Evolutionary conservation across 1,140 invertebrate species (phyloP).

Genomic region (Armadillidium nasatum): DNA sequence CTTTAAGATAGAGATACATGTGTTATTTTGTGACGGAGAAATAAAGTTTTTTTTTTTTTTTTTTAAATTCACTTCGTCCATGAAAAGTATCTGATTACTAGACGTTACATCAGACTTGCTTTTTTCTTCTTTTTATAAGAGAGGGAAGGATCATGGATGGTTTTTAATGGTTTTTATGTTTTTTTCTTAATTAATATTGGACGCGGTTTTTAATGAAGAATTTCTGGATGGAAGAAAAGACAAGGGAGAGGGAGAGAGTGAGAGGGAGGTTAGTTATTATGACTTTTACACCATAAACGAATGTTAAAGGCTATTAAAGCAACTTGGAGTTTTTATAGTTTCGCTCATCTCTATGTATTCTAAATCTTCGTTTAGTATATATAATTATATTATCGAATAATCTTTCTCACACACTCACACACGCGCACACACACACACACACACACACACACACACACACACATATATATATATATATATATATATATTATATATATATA

Average conservation of each 20-base stretch:
- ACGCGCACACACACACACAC: constrained; percentile 14
- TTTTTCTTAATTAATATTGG: constrained; percentile 4
- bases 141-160: neutral
- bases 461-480: constrained; percentile 11
- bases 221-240: neutral
- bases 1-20: too few species aligned
- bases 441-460: constrained; percentile 2
- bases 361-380: too few species aligned
- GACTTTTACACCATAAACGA: neutral
- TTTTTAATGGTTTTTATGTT: neutral
- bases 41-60: too few species aligned
- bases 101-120: neutral
- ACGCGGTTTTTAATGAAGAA: constrained; percentile 1
- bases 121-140: neutral
- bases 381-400: too few species aligned
- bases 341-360: too few species aligned
- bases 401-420: neutral
- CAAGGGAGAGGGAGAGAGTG: neutral
- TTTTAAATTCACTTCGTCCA: neutral
- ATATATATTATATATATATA: constrained; percentile 24
- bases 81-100: neutral
- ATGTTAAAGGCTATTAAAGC: neutral
- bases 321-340: neutral
- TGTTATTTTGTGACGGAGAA: neutral
- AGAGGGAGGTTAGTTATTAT: neutral